Percentiles rank a stretch among this genome's conserved stretches.
phyloP scores from a whole-genome alignment of 2,113 vertebrate genomes.

The Tragelaphus scriptus region DNA sequence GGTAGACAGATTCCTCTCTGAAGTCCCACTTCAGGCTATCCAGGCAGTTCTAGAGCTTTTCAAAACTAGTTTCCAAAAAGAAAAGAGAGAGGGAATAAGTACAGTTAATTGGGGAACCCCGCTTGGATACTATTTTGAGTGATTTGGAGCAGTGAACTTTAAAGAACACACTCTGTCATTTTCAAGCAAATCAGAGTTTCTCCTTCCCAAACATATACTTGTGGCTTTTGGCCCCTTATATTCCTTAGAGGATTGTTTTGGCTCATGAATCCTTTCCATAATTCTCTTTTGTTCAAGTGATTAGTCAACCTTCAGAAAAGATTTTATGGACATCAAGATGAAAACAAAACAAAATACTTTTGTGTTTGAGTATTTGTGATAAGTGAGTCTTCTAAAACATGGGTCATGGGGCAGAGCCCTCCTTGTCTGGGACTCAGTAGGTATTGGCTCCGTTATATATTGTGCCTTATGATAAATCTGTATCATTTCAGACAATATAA shows the following conservation, averaged over 20 bases:
- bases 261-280: not conserved
- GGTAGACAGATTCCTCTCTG: not conserved
- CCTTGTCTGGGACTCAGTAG: not conserved
- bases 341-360: not conserved
- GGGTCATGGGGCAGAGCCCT: too few relatives aligned
- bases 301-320: not conserved
- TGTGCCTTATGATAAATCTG: not conserved
- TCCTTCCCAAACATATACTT: not conserved
- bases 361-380: too few relatives aligned
- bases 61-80: not conserved
- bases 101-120: not conserved
- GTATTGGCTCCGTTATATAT: not conserved
- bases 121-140: not conserved
- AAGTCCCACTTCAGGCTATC: not conserved
- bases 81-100: not conserved
- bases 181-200: not conserved
- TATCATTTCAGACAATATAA: not conserved
- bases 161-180: not conserved
- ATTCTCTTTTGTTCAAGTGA: not conserved
- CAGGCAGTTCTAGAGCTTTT: not conserved
- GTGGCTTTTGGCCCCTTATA: not conserved
- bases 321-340: not conserved
- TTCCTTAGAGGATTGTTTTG: not conserved
- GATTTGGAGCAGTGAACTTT: not conserved
- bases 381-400: not conserved